Conservation (phyloP, 2,888 invertebrate genomes). For the Cristatella mucedo region DNA sequence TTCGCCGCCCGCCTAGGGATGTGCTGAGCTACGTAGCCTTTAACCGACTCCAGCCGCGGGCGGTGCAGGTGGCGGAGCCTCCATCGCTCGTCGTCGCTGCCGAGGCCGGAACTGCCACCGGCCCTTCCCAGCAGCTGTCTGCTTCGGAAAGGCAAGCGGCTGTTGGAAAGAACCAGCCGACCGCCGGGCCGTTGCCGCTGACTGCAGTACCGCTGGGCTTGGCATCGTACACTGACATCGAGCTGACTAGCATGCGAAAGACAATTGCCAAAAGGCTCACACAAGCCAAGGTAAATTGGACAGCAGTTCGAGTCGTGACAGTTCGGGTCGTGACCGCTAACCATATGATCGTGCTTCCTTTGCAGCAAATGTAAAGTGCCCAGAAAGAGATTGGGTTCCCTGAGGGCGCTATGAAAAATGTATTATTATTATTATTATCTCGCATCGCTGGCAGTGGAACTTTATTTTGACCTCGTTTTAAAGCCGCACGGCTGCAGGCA, state of each 20-base stretch:
- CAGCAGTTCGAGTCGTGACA: too few species aligned
- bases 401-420: too few species aligned
- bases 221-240: constrained; percentile 43
- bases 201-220: constrained; percentile 25
- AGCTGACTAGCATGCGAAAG: constrained; percentile 46
- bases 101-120: neutral
- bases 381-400: too few species aligned
- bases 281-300: constrained; percentile 47
- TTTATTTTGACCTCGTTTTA: too few species aligned
- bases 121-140: constrained; percentile 3
- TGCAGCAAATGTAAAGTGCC: too few species aligned
- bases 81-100: constrained; percentile 15
- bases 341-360: too few species aligned
- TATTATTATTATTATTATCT: too few species aligned
- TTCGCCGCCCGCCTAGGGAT: constrained; percentile 23
- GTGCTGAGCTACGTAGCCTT: constrained; percentile 21
- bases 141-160: neutral
- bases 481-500: too few species aligned
- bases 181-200: too few species aligned
- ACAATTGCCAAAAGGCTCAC: constrained; percentile 50
- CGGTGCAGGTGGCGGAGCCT: constrained; percentile 9
- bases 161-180: constrained; percentile 37
- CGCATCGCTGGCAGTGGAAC: too few species aligned
- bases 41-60: constrained; percentile 19
- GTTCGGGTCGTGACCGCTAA: too few species aligned